Evolutionary conservation across 1,140 invertebrate genomes (phyloP), one percentile per base, ranked within the genome.

Genomic region (Meloidogyne hapla): DNA sequence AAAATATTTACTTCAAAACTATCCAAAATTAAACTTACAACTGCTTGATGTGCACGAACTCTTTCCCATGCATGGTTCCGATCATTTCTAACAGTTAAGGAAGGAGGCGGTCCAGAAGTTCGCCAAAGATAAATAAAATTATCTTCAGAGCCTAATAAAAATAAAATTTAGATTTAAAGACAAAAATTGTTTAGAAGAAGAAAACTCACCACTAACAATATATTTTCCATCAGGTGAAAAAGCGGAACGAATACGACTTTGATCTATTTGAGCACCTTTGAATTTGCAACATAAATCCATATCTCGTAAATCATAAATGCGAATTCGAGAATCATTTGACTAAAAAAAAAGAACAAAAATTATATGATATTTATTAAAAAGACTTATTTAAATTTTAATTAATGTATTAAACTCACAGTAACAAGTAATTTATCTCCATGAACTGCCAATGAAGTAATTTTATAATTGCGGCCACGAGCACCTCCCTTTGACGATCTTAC

Each of bases 1-100:
- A 2, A 23, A 1, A 73, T 25, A 38, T 10, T 40, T 23, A 8
- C 45, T 21, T 18, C 5, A 21, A 63, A 66, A 42, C 23, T 9
- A 18, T 45, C 64, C 15, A 2, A 13, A 13, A 15, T 13, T 23
- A 67, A 23, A 33, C 8, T 68, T 71, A 72, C 69, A 65, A 62
- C 72, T 64, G 61, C 77, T 48, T 73, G 74, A 42, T 79, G 87
- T 89, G 90, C 90, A 90, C 96, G 95, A 48, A 98, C 94, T 0
- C 94, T 93, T 88, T 99, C 96, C 94, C 95, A 99, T 88, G 94
- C 97, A 85, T 94, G 93, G 88, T 98, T 99, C 18, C 96, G 89
- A 88, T 99, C 95, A 75, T 95, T 89, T 75, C 96, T 88, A 0
- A 95, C 94, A 18, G 94, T 96, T 28, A 93, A 93, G 84, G 97